phyloP scores from a whole-genome alignment of 2,797 vertebrate genomes.

The Myotis findleyi region DNA sequence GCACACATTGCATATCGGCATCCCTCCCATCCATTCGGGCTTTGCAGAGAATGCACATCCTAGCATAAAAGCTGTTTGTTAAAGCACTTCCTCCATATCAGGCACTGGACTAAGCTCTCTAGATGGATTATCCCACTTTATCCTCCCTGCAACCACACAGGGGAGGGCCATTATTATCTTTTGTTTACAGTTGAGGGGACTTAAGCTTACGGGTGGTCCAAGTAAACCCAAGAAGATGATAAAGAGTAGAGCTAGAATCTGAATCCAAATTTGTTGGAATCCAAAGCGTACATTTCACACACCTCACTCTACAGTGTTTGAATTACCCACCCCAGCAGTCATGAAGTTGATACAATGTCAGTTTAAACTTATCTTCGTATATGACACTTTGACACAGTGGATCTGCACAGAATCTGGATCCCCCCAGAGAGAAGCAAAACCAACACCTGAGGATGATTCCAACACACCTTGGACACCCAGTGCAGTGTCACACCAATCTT shows the following conservation, averaged over 20 bases:
- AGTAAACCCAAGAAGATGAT: background rate
- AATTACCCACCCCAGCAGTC: background rate
- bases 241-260: background rate
- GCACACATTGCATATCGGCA: too few species aligned
- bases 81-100: background rate
- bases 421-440: background rate
- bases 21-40: background rate
- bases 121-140: background rate
- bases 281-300: background rate
- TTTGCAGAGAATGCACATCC: background rate
- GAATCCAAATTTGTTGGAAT: background rate
- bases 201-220: background rate
- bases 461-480: background rate
- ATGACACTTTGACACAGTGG: background rate
- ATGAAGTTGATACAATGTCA: background rate
- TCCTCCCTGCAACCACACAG: background rate
- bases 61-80: too few species aligned
- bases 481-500: background rate
- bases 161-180: background rate
- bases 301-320: background rate
- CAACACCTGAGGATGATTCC: background rate
- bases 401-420: background rate
- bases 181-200: background rate
- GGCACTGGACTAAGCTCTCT: background rate
- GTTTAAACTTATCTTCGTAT: background rate